A percentile compares a stretch with the other conserved stretches of the same genome.
These are phyloP conservation scores for Sus scrofa DNA, from an alignment of 2,113 vertebrate species.

Conservation along the genomic window T2T-Sscrofa CM000826.6:109728001-109728500, in stretches of 20 bases:
- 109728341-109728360: not conserved
- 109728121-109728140: not conserved
- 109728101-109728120: not conserved
- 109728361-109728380: not conserved
- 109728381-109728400: not conserved
- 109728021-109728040: not conserved
- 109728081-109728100: not conserved
- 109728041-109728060: not conserved
- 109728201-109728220: constrained; percentile 50
- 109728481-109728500: not conserved
- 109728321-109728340: constrained; percentile 15
- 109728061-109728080: constrained; percentile 54
- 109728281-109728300: not conserved
- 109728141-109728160: not conserved
- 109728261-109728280: not conserved
- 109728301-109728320: not conserved
- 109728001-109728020: not conserved
- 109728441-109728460: not conserved
- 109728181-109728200: not conserved
- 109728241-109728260: not conserved
- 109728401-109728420: not conserved
- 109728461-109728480: constrained; percentile 43
- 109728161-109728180: not conserved
- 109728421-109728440: not conserved
- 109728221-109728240: not conserved